Evolutionary conservation across 2,113 vertebrate species (phyloP), one percentile per base, ranked within the genome.

Genomic region (Tricholaema leucomelas): DNA sequence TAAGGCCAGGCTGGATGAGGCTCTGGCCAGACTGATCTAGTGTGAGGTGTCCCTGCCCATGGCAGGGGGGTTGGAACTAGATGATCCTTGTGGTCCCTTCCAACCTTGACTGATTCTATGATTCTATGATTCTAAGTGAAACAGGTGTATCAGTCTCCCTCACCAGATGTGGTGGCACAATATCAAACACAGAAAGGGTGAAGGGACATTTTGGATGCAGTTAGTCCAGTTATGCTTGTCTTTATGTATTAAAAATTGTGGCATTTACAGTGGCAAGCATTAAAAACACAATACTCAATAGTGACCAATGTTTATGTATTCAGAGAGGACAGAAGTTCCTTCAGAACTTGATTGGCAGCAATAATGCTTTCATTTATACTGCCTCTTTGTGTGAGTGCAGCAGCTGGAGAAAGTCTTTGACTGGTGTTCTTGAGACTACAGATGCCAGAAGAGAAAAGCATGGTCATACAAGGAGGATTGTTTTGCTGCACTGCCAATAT

Each of bases 211-310:
- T 85, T 55, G 82, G 2, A 76, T 24, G 5, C 9, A 77, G 17
- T 27, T 64, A 74, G 21, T 31, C 42, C 56, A 66, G 59, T 80
- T 65, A 40, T 46, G 48, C 33, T 89, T 63, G 46, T 70, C 72
- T 79, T 85, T 66, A 76, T 71, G 80, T 85, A 58, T 80, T 91
- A 65, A 81, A 83, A 90, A 75, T 10, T 58, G 35, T 81, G 69
- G 10, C 27, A 81, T 74, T 88, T 90, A 63, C 20, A 72, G 33
- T 78, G 54, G 48, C 77, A 91, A 92, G 77, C 50, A 78, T 88
- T 61, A 91, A 92, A 94, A 94, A 91, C 38, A 86, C 74, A 94
- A 65, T 91, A 85, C 78, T 88, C 65, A 94, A 44, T 94, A 66
- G 86, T 76, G 24, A 88, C 36, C 55, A 60, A 56, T 79, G 74